Conservation (phyloP, 1,140 invertebrate genomes). For the Thrips palmi region DNA sequence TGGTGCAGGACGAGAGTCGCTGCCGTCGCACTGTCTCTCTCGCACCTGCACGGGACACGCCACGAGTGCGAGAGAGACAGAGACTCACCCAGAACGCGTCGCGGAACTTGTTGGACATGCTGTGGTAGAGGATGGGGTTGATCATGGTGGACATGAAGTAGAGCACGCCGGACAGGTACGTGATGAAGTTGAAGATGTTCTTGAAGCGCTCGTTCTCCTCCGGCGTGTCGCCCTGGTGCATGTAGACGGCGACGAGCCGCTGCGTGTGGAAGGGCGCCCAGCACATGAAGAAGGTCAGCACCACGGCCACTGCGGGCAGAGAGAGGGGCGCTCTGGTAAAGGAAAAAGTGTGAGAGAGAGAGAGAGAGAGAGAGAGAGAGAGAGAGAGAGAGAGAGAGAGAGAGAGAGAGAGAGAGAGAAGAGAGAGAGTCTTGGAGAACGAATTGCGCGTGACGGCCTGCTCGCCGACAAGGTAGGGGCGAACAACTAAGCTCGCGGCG, state of each 20-base stretch:
- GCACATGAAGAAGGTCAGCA: slow-evolving; percentile 80
- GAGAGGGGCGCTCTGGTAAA: slow-evolving; percentile 1
- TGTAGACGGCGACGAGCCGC: slow-evolving; percentile 57
- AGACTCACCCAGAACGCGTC: slow-evolving; percentile 42
- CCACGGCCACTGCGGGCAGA: slow-evolving; percentile 58
- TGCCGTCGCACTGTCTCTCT: too few species aligned
- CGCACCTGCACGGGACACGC: too few species aligned
- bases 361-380: background rate
- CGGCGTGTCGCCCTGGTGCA: slow-evolving; percentile 21
- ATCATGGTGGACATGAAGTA: slow-evolving; percentile 49
- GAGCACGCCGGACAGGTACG: slow-evolving; percentile 39
- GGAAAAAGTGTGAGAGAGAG: background rate
- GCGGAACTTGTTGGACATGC: slow-evolving; percentile 47
- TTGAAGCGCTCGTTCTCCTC: too few species aligned
- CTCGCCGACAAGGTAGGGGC: too few species aligned
- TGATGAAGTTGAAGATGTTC: slow-evolving; percentile 24
- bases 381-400: too few species aligned
- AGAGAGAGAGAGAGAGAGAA: slow-evolving; percentile 1
- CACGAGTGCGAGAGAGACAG: too few species aligned
- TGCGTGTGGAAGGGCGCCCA: slow-evolving; percentile 90
- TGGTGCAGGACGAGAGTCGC: too few species aligned
- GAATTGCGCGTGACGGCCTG: too few species aligned
- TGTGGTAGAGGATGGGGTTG: slow-evolving; percentile 48
- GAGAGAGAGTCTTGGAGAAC: too few species aligned
- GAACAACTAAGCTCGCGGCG: too few species aligned